Conservation (phyloP, 2,888 invertebrate genomes). For the Phania funesta region DNA sequence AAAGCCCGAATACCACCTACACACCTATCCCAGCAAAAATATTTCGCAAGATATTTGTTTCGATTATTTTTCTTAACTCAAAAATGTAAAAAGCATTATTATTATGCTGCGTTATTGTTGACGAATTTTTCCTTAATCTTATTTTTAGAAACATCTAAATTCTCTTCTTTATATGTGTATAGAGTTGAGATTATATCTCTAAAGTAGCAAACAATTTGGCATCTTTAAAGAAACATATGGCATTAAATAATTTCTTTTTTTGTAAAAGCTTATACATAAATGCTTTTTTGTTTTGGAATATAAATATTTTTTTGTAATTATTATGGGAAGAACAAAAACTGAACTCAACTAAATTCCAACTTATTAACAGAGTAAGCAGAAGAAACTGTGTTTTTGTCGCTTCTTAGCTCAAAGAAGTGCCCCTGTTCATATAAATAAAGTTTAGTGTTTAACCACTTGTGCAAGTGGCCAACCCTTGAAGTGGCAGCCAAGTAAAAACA, state of each 20-base stretch:
- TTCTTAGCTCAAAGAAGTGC: constrained; percentile 6
- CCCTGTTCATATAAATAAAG: constrained; percentile 52
- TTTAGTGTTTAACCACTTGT: constrained; percentile 62
- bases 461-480: constrained; percentile 63
- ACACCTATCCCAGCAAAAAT: background rate
- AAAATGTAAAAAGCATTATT: background rate
- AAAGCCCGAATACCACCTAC: background rate
- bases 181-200: background rate
- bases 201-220: background rate
- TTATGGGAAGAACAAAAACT: background rate
- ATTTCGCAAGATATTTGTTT: no score
- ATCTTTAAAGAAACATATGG: constrained; percentile 2
- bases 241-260: background rate
- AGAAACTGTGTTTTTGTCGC: background rate
- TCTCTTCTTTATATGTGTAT: background rate
- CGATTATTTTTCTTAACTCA: no score
- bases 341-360: constrained; percentile 27
- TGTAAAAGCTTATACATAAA: background rate
- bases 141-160: background rate
- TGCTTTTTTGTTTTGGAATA: background rate
- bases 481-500: constrained; percentile 46
- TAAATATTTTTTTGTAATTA: background rate
- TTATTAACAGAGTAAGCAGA: constrained; percentile 5
- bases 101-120: background rate
- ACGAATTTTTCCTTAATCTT: background rate